These are phyloP conservation scores for Leptoclinus maculatus DNA, from an alignment of 2,797 vertebrate genomes.

Conservation along the genomic window DNA sequence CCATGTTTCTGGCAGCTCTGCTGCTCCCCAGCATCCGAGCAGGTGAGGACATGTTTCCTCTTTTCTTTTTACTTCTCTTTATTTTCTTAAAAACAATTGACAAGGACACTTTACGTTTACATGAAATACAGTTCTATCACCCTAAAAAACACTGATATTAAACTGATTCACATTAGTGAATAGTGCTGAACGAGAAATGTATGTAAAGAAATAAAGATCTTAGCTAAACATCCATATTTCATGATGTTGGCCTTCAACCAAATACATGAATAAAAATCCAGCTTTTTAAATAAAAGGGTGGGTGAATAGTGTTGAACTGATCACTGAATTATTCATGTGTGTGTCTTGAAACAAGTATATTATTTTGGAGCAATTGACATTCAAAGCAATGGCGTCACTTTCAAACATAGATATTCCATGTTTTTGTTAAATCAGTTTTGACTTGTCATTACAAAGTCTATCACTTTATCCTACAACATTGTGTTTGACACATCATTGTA, in stretches of 20 bases:
- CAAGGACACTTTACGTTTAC: background rate
- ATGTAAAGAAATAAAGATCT: background rate
- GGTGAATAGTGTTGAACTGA: background rate
- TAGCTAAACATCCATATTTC: background rate
- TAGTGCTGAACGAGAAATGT: background rate
- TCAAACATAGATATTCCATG: background rate
- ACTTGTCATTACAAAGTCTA: background rate
- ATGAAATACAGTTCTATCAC: background rate
- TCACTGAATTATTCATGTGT: background rate
- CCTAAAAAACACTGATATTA: background rate
- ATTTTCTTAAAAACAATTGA: background rate
- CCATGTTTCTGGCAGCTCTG: constrained; percentile 57
- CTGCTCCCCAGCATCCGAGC: constrained; percentile 71
- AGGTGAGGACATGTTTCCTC: constrained; percentile 54
- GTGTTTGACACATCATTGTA: background rate
- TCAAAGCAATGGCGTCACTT: background rate
- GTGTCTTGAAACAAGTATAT: background rate
- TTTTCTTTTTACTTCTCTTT: background rate
- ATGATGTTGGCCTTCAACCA: background rate
- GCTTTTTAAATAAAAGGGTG: background rate
- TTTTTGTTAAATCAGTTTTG: background rate
- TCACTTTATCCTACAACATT: background rate
- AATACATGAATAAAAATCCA: background rate
- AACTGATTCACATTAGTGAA: background rate
- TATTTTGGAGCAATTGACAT: background rate